Evolutionary conservation across 2,797 vertebrate genomes (phyloP), one percentile per base, ranked within the genome.

Genomic region (Salarias fasciatus): DNA sequence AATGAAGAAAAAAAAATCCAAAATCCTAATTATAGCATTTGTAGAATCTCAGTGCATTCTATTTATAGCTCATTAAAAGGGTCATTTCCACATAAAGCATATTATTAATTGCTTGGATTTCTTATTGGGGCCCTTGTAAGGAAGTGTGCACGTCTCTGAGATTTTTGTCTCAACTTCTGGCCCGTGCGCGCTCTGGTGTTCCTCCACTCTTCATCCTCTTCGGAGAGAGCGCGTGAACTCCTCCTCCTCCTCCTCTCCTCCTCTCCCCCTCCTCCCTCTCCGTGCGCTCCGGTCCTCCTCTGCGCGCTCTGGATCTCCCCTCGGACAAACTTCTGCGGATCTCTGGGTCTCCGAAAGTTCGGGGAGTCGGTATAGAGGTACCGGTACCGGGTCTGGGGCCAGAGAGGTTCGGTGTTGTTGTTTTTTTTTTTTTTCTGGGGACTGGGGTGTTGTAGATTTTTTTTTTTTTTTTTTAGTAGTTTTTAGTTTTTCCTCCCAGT

Each of bases 301-400:
- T 83, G 81, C 83, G 86, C 88, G 86, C 75, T 83, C 77, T 69
- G 76, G 72, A 9, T 77, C 61, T 84, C 65, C 29, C 66, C 63
- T 79, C 51, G 74, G 79, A 88, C 48, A 65, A 80, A 82, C 79
- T 72, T 68, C 74, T 50, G 49, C 70, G 71, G 66, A 79, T 43
- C 52, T 53, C 72, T 80, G 83, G 67, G 85, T 84, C 63, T 37
- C 43, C 29, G 36, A 72, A 86, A 83, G 37, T 72, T 70, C 12
- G 15, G 31, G 14, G n/a, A 86, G 69, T 73, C 36, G 0, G 11
- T 61, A 35, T 73, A 58, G 31, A 75, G 29, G 44, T 35, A 29
- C 35, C 33, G 29, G 44, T 35, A 29, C 35, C 33, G 46, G 71
- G 48, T 2, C 71, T 13, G 36, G 56, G 43, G 31, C 41, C 46